These are phyloP conservation scores for Mionectes macconnelli DNA, from an alignment of 2,113 vertebrate genomes.

Conservation along the genomic window DNA sequence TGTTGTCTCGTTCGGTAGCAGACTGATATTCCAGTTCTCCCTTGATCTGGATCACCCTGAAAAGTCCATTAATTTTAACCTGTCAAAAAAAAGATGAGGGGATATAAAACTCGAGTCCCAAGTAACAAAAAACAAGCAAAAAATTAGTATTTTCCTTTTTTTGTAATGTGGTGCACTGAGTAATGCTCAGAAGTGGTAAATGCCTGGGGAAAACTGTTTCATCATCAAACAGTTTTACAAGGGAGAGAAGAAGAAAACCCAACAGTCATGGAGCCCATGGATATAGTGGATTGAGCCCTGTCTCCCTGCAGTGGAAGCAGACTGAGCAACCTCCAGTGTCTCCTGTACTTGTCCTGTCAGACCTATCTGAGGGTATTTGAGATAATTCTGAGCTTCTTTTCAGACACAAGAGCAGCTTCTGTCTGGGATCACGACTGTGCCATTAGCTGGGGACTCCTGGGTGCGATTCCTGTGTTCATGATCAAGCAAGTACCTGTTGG, in stretches of 20 bases:
- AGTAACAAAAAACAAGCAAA: background rate
- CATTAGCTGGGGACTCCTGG: background rate
- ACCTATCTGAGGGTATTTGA: background rate
- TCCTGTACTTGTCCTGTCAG: background rate
- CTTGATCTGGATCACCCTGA: background rate
- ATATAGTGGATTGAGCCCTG: background rate
- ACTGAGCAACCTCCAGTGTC: background rate
- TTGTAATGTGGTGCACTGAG: background rate
- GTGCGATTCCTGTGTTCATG: background rate
- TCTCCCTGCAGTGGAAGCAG: background rate
- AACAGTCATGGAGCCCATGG: background rate
- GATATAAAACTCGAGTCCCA: background rate
- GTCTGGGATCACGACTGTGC: background rate
- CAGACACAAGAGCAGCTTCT: background rate
- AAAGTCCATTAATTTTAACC: background rate
- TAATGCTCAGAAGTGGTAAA: background rate
- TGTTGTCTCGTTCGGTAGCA: background rate
- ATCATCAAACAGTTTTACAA: background rate
- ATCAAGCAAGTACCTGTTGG: background rate
- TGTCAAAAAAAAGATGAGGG: background rate
- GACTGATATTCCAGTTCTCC: background rate
- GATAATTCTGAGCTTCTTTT: background rate
- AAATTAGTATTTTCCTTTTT: background rate
- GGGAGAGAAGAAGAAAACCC: background rate
- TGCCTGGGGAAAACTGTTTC: background rate